Percentiles rank a stretch among this genome's conserved stretches.
Conservation (phyloP, 2,888 invertebrate species). For the Dicyrtomina minuta region DNA sequence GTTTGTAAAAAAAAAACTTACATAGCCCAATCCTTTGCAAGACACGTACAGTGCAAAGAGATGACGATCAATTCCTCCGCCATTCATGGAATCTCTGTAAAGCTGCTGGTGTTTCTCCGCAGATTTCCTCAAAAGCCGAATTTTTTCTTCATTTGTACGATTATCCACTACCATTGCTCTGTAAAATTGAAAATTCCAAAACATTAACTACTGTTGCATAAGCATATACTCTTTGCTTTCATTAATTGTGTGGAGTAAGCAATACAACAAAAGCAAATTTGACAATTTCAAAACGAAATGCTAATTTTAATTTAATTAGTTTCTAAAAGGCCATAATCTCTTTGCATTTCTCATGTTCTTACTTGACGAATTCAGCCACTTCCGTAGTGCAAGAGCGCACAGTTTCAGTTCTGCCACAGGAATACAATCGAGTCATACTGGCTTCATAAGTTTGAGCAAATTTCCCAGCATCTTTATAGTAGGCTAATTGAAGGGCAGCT, state of each 20-base stretch:
- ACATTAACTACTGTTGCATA: no score
- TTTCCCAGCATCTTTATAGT: slow-evolving; percentile 57
- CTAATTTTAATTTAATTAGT: no score
- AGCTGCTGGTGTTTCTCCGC: slow-evolving; percentile 57
- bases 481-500: slow-evolving; percentile 59
- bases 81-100: slow-evolving; percentile 60
- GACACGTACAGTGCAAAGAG: slow-evolving; percentile 60
- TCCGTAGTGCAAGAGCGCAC: slow-evolving; percentile 59
- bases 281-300: no score
- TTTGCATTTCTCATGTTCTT: no score
- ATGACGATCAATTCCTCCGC: slow-evolving; percentile 59
- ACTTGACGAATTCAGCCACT: slow-evolving; percentile 58
- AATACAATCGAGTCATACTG: slow-evolving; percentile 59
- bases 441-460: slow-evolving; percentile 60
- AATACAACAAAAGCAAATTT: no score
- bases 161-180: slow-evolving; percentile 57
- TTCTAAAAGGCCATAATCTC: no score
- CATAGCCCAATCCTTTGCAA: slow-evolving; percentile 59
- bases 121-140: slow-evolving; percentile 56
- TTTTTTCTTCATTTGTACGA: slow-evolving; percentile 55
- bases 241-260: no score
- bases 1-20: slow-evolving; percentile 54
- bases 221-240: no score
- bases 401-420: slow-evolving; percentile 59
- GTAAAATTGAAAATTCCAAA: slow-evolving; percentile 39